Evolutionary conservation across 2,797 vertebrate genomes (phyloP), one percentile per base, ranked within the genome.

Genomic region (Manis pentadactyla): DNA sequence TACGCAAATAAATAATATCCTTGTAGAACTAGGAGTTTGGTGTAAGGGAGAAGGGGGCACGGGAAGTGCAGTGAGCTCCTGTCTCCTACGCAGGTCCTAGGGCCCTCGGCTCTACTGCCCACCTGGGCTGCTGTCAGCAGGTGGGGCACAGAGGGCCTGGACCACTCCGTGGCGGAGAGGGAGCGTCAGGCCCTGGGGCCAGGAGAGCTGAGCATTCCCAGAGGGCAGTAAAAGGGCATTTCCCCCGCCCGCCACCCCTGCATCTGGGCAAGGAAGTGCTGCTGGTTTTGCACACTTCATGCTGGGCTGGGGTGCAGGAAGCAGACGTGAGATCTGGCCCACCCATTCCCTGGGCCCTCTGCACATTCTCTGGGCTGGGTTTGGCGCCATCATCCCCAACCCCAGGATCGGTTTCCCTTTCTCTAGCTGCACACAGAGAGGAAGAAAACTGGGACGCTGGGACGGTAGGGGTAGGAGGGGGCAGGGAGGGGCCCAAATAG

Each of bases 1-100:
- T 98, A 97, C 53, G n/a, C 97, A 97, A 55, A 73, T 98, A 97
- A 97, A 98, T 98, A 98, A 98, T 97, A 98, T 94, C 97, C 98
- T 97, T 75, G 91, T 94, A 97, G 98, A 97, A 95, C 96, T 79
- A 83, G 92, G 23, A 92, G 84, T 94, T 29, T 82, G 93, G 81
- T 63, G 55, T 1, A 66, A 84, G 89, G 68, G 77, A 92, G 51
- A 66, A 21, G 3, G 83, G 74, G 46, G 0, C 29, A 1, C 0
- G n/a, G 34, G 57, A 75, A 73, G 79, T 34, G 37, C 57, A 21
- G n/a, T 29, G 31, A 82, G 66, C 63, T 34, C 77, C 18, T 27
- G 73, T 73, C 78, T 84, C 64, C 79, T 77, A 21, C 37, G 12
- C 14, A 19, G 14, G 46, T 53, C 61, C 63, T 57, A 66, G n/a